phyloP scores from a whole-genome alignment of 2,888 invertebrate species.

The Holacanthella duospinosa region DNA sequence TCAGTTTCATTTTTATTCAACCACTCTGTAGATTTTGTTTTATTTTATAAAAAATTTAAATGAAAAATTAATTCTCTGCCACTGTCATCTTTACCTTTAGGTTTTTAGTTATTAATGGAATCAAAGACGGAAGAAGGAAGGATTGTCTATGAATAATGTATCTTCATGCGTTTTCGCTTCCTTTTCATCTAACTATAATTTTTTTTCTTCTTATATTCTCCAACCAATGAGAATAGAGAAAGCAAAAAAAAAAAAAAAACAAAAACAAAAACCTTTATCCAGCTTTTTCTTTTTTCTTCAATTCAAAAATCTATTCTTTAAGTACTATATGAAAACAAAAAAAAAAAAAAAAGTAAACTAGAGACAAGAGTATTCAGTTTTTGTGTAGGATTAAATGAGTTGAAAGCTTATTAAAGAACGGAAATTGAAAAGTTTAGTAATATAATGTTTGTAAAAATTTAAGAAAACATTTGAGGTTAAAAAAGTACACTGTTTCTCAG shows the following conservation, averaged over 20 bases:
- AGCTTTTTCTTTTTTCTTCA: not conserved
- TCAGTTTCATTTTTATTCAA: no score
- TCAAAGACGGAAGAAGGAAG: not conserved
- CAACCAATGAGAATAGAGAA: not conserved
- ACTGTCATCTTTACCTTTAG: not conserved
- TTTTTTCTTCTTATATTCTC: not conserved
- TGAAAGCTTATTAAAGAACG: not conserved
- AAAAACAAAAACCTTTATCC: no score
- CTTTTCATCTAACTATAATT: not conserved
- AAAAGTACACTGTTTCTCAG: no score
- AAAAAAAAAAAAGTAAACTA: not conserved
- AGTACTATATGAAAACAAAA: not conserved
- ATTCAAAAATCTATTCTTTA: not conserved
- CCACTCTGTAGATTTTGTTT: no score
- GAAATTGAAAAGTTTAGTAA: not conserved
- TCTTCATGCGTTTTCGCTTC: not conserved
- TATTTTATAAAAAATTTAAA: no score
- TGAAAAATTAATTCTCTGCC: constrained; percentile 8
- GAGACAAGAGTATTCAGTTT: no score
- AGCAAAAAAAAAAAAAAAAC: not conserved
- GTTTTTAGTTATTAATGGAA: constrained; percentile 3
- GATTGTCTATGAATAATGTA: not conserved
- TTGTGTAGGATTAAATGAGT: not conserved
- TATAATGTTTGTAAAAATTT: not conserved
- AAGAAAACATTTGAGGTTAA: not conserved